These are phyloP conservation scores for Hemaris fuciformis DNA, from an alignment of 2,888 invertebrate genomes.

Conservation along the genomic window DNA sequence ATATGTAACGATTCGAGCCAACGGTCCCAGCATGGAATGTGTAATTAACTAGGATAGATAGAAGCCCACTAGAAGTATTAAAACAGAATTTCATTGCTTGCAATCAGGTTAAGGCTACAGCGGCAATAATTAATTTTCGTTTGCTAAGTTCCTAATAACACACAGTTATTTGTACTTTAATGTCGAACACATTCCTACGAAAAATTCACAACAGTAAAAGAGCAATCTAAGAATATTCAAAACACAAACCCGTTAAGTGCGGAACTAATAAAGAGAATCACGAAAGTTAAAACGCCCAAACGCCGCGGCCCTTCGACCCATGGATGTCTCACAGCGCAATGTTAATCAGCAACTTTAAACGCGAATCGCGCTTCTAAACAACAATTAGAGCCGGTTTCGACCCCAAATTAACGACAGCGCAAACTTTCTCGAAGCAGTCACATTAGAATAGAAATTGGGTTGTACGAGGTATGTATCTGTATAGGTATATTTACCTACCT, in stretches of 20 bases:
- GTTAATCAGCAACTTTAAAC: constrained; percentile 67
- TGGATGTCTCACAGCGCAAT: constrained; percentile 31
- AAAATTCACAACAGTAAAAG: too few relatives aligned
- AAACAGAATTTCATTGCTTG: too few relatives aligned
- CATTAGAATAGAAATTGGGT: constrained; percentile 42
- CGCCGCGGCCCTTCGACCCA: constrained; percentile 24
- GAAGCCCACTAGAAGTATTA: too few relatives aligned
- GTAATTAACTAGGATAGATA: too few relatives aligned
- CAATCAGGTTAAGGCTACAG: too few relatives aligned
- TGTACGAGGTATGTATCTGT: constrained; percentile 18
- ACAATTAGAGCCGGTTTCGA: constrained; percentile 63
- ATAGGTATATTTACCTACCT: neutral
- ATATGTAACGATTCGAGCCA: too few relatives aligned
- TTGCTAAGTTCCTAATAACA: too few relatives aligned
- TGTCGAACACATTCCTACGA: too few relatives aligned
- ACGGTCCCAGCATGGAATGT: too few relatives aligned
- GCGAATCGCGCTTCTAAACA: constrained; percentile 52
- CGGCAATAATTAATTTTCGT: too few relatives aligned
- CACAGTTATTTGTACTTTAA: too few relatives aligned
- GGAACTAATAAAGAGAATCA: constrained; percentile 64
- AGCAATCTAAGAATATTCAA: constrained; percentile 31
- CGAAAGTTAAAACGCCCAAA: constrained; percentile 64
- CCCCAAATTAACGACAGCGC: constrained; percentile 57
- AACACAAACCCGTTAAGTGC: constrained; percentile 44
- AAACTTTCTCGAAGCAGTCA: constrained; percentile 55